Evolutionary conservation across 2,888 invertebrate genomes (phyloP).

Genomic region (Odontothrips loti): DNA sequence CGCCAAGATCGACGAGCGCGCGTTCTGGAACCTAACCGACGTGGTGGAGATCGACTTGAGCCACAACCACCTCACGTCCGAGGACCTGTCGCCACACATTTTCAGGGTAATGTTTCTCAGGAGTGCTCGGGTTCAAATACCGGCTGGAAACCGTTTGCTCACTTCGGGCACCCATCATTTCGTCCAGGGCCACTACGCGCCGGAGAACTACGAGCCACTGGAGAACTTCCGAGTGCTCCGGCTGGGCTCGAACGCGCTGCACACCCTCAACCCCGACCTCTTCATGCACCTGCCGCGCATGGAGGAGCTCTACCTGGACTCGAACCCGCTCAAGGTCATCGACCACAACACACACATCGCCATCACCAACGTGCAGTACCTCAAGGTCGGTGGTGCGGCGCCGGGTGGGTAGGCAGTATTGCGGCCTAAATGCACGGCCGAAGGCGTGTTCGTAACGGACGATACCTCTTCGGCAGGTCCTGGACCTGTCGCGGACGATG

Average conservation of each 20-base stretch:
- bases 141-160: no score
- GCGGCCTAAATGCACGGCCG: neutral
- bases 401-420: neutral
- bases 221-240: slow-evolving; percentile 56
- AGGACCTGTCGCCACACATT: slow-evolving; percentile 57
- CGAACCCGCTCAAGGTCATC: slow-evolving; percentile 68
- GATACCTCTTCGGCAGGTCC: slow-evolving; percentile 53
- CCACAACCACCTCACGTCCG: slow-evolving; percentile 60
- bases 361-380: slow-evolving; percentile 57
- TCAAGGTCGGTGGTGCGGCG: slow-evolving; percentile 55
- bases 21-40: slow-evolving; percentile 60
- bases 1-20: slow-evolving; percentile 55
- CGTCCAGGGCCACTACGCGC: slow-evolving; percentile 56
- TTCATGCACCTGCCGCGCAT: slow-evolving; percentile 71
- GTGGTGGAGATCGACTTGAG: slow-evolving; percentile 65
- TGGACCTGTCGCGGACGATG: slow-evolving; percentile 66
- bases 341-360: slow-evolving; percentile 62
- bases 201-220: slow-evolving; percentile 58
- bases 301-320: slow-evolving; percentile 62
- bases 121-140: no score
- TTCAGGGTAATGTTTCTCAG: slow-evolving; percentile 61
- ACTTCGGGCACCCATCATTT: no score
- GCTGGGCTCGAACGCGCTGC: slow-evolving; percentile 66
- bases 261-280: slow-evolving; percentile 63
- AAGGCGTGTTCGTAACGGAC: no score